Percentiles rank a stretch among this genome's conserved stretches.
Evolutionary conservation across 2,888 invertebrate species (phyloP).

Genomic region (Eupelmus urozonus): DNA sequence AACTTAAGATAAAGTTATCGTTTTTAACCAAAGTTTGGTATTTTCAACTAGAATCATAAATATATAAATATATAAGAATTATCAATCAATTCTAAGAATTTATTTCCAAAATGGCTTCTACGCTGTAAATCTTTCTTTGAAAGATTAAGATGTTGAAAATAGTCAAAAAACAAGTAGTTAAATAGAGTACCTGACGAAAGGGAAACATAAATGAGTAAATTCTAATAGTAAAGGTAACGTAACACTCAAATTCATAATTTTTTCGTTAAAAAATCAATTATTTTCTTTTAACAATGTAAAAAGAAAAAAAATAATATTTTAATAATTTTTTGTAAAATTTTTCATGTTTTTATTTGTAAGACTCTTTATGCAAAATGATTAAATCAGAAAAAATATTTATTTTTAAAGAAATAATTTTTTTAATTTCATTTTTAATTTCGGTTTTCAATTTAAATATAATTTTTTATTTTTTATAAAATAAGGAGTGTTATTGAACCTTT

Average conservation of each 20-base stretch:
- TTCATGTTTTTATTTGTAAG: neutral
- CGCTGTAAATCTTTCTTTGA: constrained; percentile 2
- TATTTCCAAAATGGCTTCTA: constrained; percentile 13
- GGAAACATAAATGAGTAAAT: no score
- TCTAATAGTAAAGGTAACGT: neutral
- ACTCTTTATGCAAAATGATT: neutral
- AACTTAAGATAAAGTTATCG: neutral
- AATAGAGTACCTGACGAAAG: constrained; percentile 14
- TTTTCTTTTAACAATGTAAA: neutral
- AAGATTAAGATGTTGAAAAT: neutral
- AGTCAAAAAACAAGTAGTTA: constrained; percentile 4
- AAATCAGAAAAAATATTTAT: neutral
- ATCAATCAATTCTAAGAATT: constrained; percentile 15
- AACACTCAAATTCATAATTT: neutral
- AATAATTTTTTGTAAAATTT: neutral
- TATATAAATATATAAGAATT: constrained; percentile 5
- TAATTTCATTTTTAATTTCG: no score
- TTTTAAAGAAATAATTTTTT: no score
- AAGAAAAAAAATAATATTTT: no score
- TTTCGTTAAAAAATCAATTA: neutral
- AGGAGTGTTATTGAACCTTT: neutral
- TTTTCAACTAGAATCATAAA: constrained; percentile 20
- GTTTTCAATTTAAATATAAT: neutral
- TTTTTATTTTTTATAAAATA: neutral
- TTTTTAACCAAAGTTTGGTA: constrained; percentile 43